Evolutionary conservation across 2,888 invertebrate genomes (phyloP).

Genomic region (Nomada ferruginata): DNA sequence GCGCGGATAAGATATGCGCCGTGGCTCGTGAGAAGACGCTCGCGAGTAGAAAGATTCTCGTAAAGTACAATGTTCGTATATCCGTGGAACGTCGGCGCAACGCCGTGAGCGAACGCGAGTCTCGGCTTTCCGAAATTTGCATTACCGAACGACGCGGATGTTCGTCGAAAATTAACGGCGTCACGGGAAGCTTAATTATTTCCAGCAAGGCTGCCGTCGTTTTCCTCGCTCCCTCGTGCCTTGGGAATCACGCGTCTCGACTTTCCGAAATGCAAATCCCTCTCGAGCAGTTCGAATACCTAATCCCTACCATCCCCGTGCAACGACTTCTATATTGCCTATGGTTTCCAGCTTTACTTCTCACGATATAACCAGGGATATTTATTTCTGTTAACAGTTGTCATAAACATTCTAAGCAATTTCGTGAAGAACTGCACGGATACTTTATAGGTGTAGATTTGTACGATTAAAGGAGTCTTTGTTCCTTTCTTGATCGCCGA

Average conservation of each 20-base stretch:
- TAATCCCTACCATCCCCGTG: conserved; percentile 6
- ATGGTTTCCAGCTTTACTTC: background rate
- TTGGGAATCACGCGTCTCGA: conserved; percentile 13
- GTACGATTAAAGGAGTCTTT: too few species aligned
- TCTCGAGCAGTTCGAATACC: conserved; percentile 14
- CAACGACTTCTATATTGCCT: conserved; percentile 20
- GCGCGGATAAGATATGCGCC: conserved; percentile 69
- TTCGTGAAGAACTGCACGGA: too few species aligned
- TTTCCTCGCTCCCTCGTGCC: background rate
- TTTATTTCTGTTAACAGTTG: background rate
- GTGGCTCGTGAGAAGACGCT: conserved; percentile 62
- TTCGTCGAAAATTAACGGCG: conserved; percentile 41
- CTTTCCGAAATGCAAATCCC: conserved; percentile 50
- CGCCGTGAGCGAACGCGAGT: background rate
- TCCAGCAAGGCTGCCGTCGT: conserved; percentile 19
- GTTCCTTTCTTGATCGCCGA: background rate
- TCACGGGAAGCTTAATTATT: conserved; percentile 45
- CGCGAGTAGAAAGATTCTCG: conserved; percentile 50
- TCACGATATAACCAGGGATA: background rate
- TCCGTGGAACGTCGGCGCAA: conserved; percentile 25
- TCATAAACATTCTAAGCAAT: too few species aligned
- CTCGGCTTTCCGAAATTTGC: conserved; percentile 58
- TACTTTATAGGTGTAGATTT: too few species aligned
- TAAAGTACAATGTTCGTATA: conserved; percentile 61
- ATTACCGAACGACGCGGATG: conserved; percentile 38